phyloP scores from a whole-genome alignment of 2,113 vertebrate genomes.

The Oplegnathus fasciatus region DNA sequence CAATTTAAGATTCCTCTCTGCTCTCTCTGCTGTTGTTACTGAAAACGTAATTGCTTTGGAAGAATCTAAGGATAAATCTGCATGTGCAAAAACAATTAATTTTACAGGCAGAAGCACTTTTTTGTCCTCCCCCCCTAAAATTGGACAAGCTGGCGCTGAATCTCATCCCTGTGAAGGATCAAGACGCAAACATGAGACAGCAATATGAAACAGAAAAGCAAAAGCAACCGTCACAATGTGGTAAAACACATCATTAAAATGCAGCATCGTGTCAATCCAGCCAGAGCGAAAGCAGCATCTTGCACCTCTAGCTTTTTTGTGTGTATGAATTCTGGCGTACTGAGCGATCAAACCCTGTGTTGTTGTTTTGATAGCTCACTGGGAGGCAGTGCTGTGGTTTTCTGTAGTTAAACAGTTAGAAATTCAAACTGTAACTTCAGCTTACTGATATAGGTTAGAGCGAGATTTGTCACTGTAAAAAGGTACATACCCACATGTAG shows the following conservation, averaged over 20 bases:
- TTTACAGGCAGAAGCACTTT: background rate
- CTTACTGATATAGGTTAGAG: background rate
- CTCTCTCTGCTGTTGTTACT: background rate
- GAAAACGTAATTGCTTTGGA: background rate
- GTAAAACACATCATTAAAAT: slow-evolving; percentile 56
- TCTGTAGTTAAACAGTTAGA: background rate
- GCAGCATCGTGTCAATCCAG: slow-evolving; percentile 33
- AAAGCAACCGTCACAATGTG: slow-evolving; percentile 19
- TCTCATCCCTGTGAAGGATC: slow-evolving; percentile 20
- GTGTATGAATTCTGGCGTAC: background rate
- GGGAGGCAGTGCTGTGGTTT: background rate
- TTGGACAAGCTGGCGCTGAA: background rate
- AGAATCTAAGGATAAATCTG: slow-evolving; percentile 14
- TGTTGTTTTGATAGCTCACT: slow-evolving; percentile 2
- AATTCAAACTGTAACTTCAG: slow-evolving; percentile 12
- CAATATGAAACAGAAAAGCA: background rate
- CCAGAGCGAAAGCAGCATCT: slow-evolving; percentile 5
- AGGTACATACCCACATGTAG: background rate
- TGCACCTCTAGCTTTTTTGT: slow-evolving; percentile 12
- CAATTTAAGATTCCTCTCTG: background rate
- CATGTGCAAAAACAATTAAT: slow-evolving; percentile 25
- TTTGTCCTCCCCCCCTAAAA: background rate
- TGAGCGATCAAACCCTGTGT: slow-evolving; percentile 7
- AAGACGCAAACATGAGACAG: slow-evolving; percentile 12
- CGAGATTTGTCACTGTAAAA: background rate